Evolutionary conservation across 2,797 vertebrate species (phyloP), one percentile per base, ranked within the genome.

Genomic region (Lacerta bilineata): DNA sequence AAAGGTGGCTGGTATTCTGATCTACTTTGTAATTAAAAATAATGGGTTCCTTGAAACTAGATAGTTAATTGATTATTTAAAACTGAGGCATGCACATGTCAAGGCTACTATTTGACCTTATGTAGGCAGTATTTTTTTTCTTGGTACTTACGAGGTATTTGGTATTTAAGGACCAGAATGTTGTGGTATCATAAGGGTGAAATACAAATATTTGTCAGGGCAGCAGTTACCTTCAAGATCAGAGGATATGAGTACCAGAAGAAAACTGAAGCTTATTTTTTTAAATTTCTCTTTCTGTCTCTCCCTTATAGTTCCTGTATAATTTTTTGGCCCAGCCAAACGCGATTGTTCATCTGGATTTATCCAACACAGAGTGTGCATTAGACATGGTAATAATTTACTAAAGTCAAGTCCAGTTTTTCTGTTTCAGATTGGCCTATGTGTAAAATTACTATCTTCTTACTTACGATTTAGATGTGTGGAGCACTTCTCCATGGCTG

Each of bases 291-390:
- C 15, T 91, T 90, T 61, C 72, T 3, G 33, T 90, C 61, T 83
- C 36, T 89, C 41, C 43, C 94, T 95, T 93, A 55, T 25, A 99
- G 99, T 98, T 97, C 96, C 97, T 99, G 96, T 98, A 98, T 95
- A 97, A 97, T 93, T 99, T 99, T 96, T 96, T 99, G 94, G 97
- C 97, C 91, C 98, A 99, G 93, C 98, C 98, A 89, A 99, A 99
- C 95, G 97, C 97, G 91, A 97, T 99, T 94, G 94, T 94, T 86
- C 98, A 98, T 27, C 97, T 99, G 96, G 99, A 99, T 96, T 97
- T 99, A 93, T 99, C 98, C 93, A 98, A 98, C 95, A 98, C 98
- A 0, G 99, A 99, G 95, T 99, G 98, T 95, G 97, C 98, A 0
- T 96, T 99, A 94, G 99, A 99, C 95, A 97, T 98, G 98, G 99